Conservation (phyloP, 1,140 invertebrate species). For the Ips typographus region DNA sequence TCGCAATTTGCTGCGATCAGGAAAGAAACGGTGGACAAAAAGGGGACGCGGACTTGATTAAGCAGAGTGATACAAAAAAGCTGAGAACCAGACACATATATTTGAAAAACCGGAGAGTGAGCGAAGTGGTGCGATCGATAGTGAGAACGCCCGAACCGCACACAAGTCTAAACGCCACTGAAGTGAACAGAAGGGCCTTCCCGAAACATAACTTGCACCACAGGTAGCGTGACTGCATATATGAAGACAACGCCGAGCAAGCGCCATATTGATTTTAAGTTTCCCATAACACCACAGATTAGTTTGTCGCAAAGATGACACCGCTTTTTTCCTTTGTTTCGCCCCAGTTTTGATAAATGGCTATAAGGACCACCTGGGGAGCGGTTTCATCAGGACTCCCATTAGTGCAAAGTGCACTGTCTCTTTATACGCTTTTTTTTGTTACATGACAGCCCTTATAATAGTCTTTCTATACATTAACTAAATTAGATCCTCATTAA, state of each 20-base stretch:
- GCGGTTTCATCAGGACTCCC: conserved; percentile 22
- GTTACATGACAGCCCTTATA: not conserved
- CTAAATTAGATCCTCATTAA: not conserved
- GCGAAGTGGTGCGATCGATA: conserved; percentile 44
- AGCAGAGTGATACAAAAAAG: conserved; percentile 38
- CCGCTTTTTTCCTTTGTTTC: conserved; percentile 30
- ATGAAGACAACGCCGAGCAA: conserved; percentile 44
- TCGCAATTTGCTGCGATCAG: not conserved
- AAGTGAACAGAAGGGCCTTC: conserved; percentile 40
- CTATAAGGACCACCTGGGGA: conserved; percentile 18
- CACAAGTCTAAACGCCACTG: conserved; percentile 47
- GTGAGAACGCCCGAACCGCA: conserved; percentile 44
- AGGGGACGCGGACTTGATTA: conserved; percentile 36
- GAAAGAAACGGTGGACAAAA: conserved; percentile 9
- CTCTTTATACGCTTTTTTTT: not conserved
- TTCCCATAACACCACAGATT: conserved; percentile 42
- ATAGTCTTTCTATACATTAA: conserved; percentile 2
- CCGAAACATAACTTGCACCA: conserved; percentile 43
- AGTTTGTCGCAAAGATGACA: conserved; percentile 40
- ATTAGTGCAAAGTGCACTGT: conserved; percentile 15
- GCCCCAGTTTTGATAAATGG: conserved; percentile 23
- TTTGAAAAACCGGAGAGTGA: conserved; percentile 39
- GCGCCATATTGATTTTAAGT: conserved; percentile 53
- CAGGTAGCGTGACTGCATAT: conserved; percentile 46
- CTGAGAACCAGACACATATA: conserved; percentile 41